Conservation (phyloP, 2,797 vertebrate species). For the Macropus fuliginosus region DNA sequence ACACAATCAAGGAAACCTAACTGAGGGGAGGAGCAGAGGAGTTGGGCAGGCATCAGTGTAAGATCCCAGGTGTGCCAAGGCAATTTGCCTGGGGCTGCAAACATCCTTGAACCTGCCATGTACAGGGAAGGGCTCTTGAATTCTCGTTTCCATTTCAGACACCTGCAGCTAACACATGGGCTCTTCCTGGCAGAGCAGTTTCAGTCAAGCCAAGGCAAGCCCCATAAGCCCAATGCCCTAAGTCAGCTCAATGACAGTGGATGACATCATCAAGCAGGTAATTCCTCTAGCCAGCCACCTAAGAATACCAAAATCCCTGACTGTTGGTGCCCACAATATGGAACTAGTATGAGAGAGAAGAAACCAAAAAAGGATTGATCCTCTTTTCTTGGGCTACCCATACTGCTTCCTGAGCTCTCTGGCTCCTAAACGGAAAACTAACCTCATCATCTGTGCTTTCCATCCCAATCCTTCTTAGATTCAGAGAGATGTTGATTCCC, state of each 20-base stretch:
- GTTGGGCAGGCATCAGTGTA: background rate
- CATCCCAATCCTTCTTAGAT: background rate
- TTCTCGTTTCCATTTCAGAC: background rate
- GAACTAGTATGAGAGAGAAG: background rate
- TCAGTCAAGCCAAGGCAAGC: slow-evolving; percentile 12
- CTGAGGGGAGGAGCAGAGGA: background rate
- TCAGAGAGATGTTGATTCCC: background rate
- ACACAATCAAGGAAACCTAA: background rate
- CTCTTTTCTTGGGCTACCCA: background rate
- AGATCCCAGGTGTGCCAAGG: background rate
- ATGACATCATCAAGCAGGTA: slow-evolving; percentile 40
- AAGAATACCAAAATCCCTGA: slow-evolving; percentile 13
- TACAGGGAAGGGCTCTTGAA: background rate
- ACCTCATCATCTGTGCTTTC: background rate
- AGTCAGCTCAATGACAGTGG: background rate
- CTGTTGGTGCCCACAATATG: background rate
- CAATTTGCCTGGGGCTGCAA: background rate
- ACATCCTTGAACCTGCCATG: background rate
- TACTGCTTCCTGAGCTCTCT: background rate
- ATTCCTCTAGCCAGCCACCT: background rate
- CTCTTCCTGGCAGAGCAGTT: background rate
- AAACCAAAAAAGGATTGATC: background rate
- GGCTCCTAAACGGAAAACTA: background rate
- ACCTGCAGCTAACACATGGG: too few relatives aligned
- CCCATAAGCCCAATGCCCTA: background rate